Evolutionary conservation across 2,888 invertebrate species (phyloP), one percentile per base, ranked within the genome.

Genomic region (Ophraella communa): DNA sequence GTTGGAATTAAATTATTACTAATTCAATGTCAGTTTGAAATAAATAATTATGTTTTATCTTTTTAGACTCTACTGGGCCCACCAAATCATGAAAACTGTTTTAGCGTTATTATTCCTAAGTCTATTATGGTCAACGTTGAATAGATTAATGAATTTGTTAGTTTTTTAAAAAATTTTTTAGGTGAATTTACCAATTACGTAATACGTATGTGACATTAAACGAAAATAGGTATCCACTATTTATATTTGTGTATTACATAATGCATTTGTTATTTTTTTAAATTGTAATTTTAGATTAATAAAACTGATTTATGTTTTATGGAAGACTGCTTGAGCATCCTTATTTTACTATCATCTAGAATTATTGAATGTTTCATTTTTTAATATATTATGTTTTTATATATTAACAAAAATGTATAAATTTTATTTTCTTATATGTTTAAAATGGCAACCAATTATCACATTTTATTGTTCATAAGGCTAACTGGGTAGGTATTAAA

Each of bases 31-130:
- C 11, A 39, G 4, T n/a, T 39, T 1, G 39, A 1, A 10, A 8
- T 11, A 5, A 42, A 4, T 30, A 30, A 30, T 14, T 54, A 39
- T 47, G 21, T 21, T 10, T 44, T 64, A 59, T 49, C 51, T 3
- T 68, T 70, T 54, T 54, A 71, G 69, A 49, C 44, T 70, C 10
- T 68, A 66, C 17, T 69, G 67, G 66, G 56, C 56, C 1, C 67
- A 71, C 18, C 65, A 66, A 64, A 57, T 45, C 5, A 3, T 55
- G 1, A 71, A 70, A 49, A 57, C 55, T 4, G 35, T 66, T 10
- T 17, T 62, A 7, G 64, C 18, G 14, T 53, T 67, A 27, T 20
- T 67, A 14, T 11, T 62, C 2, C 27, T 71, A 44, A 62, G 61
- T 27, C 21, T 68, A 10, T 11, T 64, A 23, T 71, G 71, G 71